These are phyloP conservation scores for Sebastes iracundus DNA, from an alignment of 2,797 vertebrate genomes.

Conservation along the genomic window DNA sequence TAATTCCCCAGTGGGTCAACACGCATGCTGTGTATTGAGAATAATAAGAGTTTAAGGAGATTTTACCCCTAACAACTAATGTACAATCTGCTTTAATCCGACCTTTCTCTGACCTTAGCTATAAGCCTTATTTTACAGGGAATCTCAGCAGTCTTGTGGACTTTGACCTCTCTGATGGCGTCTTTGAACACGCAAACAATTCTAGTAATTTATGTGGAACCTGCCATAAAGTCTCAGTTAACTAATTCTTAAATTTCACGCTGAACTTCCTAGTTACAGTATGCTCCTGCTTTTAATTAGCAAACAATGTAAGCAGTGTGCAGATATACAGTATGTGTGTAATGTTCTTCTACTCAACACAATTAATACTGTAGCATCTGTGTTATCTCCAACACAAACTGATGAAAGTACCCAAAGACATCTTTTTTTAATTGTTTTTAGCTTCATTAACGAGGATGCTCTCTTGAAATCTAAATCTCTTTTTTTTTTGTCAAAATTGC, in stretches of 20 bases:
- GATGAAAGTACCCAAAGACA: background rate
- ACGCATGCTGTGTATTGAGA: background rate
- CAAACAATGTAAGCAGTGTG: background rate
- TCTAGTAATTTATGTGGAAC: background rate
- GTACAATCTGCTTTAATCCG: slow-evolving; percentile 16
- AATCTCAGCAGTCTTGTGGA: background rate
- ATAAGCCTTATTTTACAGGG: background rate
- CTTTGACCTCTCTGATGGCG: background rate
- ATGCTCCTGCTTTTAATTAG: background rate
- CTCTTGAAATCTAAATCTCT: background rate
- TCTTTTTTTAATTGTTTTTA: background rate
- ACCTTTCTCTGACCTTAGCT: background rate
- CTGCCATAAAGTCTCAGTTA: background rate
- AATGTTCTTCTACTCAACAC: background rate
- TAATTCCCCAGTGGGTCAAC: slow-evolving; percentile 17
- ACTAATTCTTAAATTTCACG: background rate
- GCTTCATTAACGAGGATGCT: background rate
- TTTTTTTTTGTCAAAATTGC: background rate
- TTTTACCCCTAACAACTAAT: slow-evolving; percentile 3
- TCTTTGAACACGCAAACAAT: background rate
- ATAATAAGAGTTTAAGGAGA: slow-evolving; percentile 13
- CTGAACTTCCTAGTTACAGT: background rate
- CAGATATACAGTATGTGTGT: background rate
- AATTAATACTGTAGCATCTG: background rate
- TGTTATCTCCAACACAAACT: background rate